Percentiles rank a stretch among this genome's conserved stretches.
Evolutionary conservation across 2,797 vertebrate genomes (phyloP).

Genomic region (Pogoniulus pusillus): DNA sequence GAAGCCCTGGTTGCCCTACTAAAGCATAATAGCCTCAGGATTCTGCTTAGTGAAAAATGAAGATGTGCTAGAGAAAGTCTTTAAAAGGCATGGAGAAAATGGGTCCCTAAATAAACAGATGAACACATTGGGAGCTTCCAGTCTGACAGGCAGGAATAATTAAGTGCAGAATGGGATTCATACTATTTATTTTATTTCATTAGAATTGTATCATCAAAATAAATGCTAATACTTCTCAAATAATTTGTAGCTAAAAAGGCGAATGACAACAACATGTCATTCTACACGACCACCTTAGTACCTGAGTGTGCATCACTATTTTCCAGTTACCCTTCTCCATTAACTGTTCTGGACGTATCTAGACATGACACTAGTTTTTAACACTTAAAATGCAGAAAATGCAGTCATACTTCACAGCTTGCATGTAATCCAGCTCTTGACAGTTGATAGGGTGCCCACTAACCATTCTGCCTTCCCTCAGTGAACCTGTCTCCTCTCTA

Average conservation of each 20-base stretch:
- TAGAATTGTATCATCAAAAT: not conserved
- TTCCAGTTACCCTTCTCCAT: slow-evolving; percentile 18
- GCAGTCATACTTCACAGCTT: not conserved
- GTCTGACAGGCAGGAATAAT: not conserved
- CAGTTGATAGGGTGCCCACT: not conserved
- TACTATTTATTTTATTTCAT: not conserved
- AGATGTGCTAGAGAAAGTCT: not conserved
- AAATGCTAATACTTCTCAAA: not conserved
- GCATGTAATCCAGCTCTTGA: not conserved
- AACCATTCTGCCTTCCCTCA: not conserved
- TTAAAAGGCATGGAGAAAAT: not conserved
- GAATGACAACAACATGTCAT: not conserved
- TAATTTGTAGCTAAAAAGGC: slow-evolving; percentile 7
- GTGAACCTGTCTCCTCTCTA: not conserved
- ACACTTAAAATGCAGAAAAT: not conserved
- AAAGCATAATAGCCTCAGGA: not conserved
- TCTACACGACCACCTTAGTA: not conserved
- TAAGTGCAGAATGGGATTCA: not conserved
- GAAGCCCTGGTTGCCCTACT: not conserved
- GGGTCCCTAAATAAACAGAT: not conserved
- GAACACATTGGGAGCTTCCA: not conserved
- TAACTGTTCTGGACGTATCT: not conserved
- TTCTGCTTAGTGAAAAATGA: not conserved
- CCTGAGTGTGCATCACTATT: not conserved
- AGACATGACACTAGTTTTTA: not conserved